These are phyloP conservation scores for Sebastes steindachneri DNA, from an alignment of 2,797 vertebrate genomes.

Conservation along the genomic window DNA sequence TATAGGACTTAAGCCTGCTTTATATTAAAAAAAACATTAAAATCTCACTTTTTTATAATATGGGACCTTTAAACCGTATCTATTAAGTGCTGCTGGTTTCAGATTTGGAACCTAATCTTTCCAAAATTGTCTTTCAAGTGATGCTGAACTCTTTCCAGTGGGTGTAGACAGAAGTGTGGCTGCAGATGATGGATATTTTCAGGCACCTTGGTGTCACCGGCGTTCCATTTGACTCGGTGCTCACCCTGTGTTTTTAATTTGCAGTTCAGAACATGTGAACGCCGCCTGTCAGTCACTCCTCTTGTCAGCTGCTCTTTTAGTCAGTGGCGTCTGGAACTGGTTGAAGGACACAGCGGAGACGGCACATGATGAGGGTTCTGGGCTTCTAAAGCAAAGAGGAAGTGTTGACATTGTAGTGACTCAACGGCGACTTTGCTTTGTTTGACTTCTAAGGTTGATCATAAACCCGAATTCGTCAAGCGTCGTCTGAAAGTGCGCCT, in stretches of 20 bases:
- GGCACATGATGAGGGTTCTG: neutral
- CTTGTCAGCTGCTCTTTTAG: neutral
- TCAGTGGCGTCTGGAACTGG: neutral
- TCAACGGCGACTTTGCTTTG: conserved; percentile 31
- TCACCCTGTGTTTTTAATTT: neutral
- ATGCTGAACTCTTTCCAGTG: neutral
- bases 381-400: neutral
- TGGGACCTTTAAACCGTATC: too few species aligned
- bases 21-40: too few species aligned
- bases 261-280: neutral
- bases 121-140: neutral
- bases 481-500: neutral
- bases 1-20: too few species aligned
- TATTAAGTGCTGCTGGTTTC: neutral
- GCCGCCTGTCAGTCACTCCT: neutral
- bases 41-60: too few species aligned
- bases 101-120: neutral
- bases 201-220: neutral
- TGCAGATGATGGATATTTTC: neutral
- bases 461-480: conserved; percentile 7
- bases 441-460: conserved; percentile 27
- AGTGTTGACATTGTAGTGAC: conserved; percentile 39
- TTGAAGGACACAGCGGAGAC: conserved; percentile 33
- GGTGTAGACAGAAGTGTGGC: neutral
- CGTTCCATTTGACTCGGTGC: neutral